Conservation (phyloP, 2,113 vertebrate species). For the Coreoperca whiteheadi region DNA sequence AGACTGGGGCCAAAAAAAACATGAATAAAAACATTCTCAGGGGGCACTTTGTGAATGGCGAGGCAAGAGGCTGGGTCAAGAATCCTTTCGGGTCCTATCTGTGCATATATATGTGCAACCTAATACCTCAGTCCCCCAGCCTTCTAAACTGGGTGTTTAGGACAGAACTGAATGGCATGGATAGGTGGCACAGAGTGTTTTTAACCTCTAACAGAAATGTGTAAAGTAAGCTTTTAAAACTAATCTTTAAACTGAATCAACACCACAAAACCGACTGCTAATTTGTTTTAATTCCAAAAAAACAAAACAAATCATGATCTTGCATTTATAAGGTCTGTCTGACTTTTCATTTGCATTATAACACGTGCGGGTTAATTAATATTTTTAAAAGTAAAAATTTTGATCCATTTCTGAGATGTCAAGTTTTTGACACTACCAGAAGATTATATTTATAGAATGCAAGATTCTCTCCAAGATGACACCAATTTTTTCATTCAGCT, state of each 20-base stretch:
- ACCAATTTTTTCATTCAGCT: not conserved
- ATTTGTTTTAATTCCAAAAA: not conserved
- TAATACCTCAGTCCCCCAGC: constrained; percentile 14
- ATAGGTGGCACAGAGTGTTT: not conserved
- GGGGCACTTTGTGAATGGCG: constrained; percentile 30
- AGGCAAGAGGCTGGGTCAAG: constrained; percentile 31
- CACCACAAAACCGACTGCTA: not conserved
- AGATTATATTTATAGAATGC: not conserved
- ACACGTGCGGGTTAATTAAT: not conserved
- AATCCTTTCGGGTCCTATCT: constrained; percentile 45
- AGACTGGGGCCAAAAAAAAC: constrained; percentile 24
- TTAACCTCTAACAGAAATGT: not conserved
- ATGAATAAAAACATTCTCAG: constrained; percentile 43
- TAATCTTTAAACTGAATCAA: not conserved
- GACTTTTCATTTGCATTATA: not conserved
- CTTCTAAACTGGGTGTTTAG: not conserved
- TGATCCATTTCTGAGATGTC: not conserved
- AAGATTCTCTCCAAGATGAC: not conserved
- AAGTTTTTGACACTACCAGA: not conserved
- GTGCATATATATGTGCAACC: constrained; percentile 36
- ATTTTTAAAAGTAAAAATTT: not conserved
- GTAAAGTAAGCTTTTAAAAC: not conserved
- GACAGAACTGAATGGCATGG: not conserved
- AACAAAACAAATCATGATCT: not conserved
- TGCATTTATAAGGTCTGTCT: not conserved